Evolutionary conservation across 1,140 invertebrate species (phyloP).

Genomic region (Physella acuta): DNA sequence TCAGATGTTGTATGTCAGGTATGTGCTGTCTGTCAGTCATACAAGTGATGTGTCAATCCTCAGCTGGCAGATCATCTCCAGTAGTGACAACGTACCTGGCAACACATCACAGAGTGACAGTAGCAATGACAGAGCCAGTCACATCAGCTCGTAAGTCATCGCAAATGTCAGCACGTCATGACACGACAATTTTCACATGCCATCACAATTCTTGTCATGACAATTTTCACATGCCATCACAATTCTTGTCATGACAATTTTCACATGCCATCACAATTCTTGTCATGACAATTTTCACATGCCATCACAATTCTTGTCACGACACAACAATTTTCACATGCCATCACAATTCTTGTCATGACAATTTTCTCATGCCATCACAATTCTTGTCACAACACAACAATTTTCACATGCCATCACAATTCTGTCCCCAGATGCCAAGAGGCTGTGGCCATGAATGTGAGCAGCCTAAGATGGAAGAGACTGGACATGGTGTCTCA

Average conservation of each 20-base stretch:
- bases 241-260: not conserved
- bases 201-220: not conserved
- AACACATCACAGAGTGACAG: not conserved
- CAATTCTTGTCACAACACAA: too few relatives aligned
- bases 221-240: not conserved
- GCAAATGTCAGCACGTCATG: too few relatives aligned
- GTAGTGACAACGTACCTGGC: constrained; percentile 5
- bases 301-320: not conserved
- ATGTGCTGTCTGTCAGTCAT: not conserved
- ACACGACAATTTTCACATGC: too few relatives aligned
- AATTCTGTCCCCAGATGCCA: constrained; percentile 14
- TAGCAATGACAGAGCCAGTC: not conserved
- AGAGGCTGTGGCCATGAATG: constrained; percentile 13
- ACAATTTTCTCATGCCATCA: too few relatives aligned
- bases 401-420: too few relatives aligned
- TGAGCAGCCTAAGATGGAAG: not conserved
- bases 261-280: not conserved
- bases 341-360: too few relatives aligned
- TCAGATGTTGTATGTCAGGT: not conserved
- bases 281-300: not conserved
- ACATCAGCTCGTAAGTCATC: constrained; percentile 18
- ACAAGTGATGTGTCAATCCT: not conserved
- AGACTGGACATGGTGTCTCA: constrained; percentile 9
- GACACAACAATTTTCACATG: not conserved
- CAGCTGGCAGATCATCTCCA: constrained; percentile 21